Evolutionary conservation across 2,888 invertebrate genomes (phyloP), one percentile per base, ranked within the genome.

Genomic region (Zygogramma bicolorata): DNA sequence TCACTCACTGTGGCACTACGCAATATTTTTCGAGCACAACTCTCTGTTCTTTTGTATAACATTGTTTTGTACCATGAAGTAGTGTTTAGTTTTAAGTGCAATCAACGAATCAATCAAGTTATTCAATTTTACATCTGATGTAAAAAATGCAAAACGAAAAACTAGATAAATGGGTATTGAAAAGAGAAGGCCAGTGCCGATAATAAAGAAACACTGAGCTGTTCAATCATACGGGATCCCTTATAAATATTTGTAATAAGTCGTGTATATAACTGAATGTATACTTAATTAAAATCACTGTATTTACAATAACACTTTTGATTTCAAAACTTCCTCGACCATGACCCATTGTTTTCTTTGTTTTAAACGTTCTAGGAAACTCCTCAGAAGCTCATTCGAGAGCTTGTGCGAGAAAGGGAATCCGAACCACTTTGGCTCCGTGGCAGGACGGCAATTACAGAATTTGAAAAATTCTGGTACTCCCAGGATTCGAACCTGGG

Each of bases 281-380:
- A 79, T 78, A 83, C 77, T 81, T 80, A 84, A 83, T 83, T 84
- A 84, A 84, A 46, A 81, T 84, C 81, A 84, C 82, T 85, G 85
- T 85, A 85, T 85, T 85, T 84, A 83, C 65, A 70, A 18, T 3
- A 22, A 7, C 20, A 20, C 20, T 20, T 46, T 46, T 46, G 2
- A 46, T 46, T 46, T 15, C 46, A 22, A 18, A 1, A 8, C 34
- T 34, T 3, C 34, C 13, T 34, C n/a, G n/a, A n/a, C n/a, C n/a
- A n/a, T n/a, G n/a, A n/a, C n/a, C n/a, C n/a, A n/a, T n/a, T n/a
- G n/a, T n/a, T n/a, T n/a, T n/a, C n/a, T n/a, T n/a, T n/a, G n/a
- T n/a, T n/a, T n/a, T n/a, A n/a, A n/a, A n/a, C n/a, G n/a, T n/a
- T n/a, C n/a, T n/a, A n/a, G n/a, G n/a, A n/a, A n/a, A n/a, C n/a